phyloP scores from a whole-genome alignment of 2,888 invertebrate genomes.

The Parnassius mnemosyne region DNA sequence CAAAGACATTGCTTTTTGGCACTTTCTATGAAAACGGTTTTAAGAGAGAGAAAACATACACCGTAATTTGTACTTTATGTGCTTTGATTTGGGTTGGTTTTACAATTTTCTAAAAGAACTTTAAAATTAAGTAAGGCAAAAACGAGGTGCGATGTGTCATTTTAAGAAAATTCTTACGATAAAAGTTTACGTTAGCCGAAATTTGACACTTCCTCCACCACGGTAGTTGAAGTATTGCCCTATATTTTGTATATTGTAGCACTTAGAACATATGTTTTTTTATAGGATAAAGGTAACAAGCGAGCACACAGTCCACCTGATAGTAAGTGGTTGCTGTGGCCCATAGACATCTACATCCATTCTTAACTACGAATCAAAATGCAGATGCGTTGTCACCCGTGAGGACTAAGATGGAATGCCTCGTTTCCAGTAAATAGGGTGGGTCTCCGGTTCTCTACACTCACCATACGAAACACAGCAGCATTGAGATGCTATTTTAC shows the following conservation, averaged over 20 bases:
- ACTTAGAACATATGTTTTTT: too few relatives aligned
- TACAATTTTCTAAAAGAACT: slow-evolving; percentile 1
- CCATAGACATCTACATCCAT: too few relatives aligned
- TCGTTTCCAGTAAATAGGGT: too few relatives aligned
- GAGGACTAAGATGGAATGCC: too few relatives aligned
- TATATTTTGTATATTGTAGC: slow-evolving; percentile 6
- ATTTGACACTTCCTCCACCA: slow-evolving; percentile 19
- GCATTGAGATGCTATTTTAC: too few relatives aligned
- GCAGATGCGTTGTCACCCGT: too few relatives aligned
- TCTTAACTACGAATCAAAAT: too few relatives aligned
- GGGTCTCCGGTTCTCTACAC: too few relatives aligned
- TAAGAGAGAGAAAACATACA: neutral
- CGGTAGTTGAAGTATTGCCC: slow-evolving; percentile 9
- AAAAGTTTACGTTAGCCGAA: slow-evolving; percentile 3
- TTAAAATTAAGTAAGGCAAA: neutral
- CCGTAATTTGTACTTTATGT: slow-evolving; percentile 5
- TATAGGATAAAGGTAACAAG: too few relatives aligned
- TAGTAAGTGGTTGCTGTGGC: too few relatives aligned
- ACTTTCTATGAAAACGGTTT: slow-evolving; percentile 7
- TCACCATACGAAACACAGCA: too few relatives aligned
- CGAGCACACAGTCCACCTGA: too few relatives aligned
- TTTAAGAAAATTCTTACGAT: slow-evolving; percentile 7
- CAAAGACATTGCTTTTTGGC: slow-evolving; percentile 11
- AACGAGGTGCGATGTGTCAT: slow-evolving; percentile 11
- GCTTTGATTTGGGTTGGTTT: neutral